phyloP scores from a whole-genome alignment of 2,113 vertebrate genomes.

The Sebastes fasciatus region DNA sequence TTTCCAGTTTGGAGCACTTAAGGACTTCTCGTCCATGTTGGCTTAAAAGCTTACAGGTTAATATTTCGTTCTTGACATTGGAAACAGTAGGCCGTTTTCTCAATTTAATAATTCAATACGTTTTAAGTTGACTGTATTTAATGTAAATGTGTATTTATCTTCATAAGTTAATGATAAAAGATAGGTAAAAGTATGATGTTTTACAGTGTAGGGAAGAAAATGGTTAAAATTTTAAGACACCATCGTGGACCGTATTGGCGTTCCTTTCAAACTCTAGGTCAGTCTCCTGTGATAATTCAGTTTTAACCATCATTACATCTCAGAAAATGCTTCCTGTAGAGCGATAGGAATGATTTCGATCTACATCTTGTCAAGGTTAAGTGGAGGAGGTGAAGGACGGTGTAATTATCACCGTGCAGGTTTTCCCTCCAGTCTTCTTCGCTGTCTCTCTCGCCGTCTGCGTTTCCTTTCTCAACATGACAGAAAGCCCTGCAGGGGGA shows the following conservation, averaged over 20 bases:
- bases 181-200: not conserved
- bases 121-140: not conserved
- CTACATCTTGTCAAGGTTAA: conserved; percentile 65
- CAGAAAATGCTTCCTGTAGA: conserved; percentile 39
- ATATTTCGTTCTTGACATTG: too few species aligned
- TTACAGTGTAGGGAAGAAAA: not conserved
- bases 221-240: not conserved
- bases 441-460: conserved; percentile 60
- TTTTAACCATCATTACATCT: conserved; percentile 26
- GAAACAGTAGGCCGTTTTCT: not conserved
- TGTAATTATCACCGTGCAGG: conserved; percentile 58
- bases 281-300: conserved; percentile 15
- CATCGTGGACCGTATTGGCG: not conserved
- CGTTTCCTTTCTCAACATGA: conserved; percentile 43
- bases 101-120: not conserved
- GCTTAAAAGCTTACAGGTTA: not conserved
- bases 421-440: conserved; percentile 61
- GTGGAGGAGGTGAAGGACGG: conserved; percentile 68
- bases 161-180: not conserved
- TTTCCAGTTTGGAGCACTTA: not conserved
- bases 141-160: not conserved
- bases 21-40: not conserved
- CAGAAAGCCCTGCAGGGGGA: conserved; percentile 41
- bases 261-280: not conserved
- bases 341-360: conserved; percentile 44